phyloP scores from a whole-genome alignment of 2,797 vertebrate species.

The Sebastiscus albofasciatus region DNA sequence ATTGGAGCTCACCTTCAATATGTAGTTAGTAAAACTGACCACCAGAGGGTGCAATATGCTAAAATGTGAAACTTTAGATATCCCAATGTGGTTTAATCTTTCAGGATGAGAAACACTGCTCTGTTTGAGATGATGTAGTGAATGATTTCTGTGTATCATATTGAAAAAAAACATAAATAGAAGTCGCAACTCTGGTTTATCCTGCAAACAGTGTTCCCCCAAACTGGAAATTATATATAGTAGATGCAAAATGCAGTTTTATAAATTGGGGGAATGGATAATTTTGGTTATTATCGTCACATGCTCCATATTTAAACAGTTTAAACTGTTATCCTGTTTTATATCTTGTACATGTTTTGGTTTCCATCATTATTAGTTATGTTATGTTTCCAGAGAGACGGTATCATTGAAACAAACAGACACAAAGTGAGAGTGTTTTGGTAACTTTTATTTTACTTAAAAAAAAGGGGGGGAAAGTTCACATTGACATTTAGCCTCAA shows the following conservation, averaged over 20 bases:
- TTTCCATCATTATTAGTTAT: background rate
- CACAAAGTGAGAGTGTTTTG: constrained; percentile 62
- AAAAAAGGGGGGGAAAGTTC: constrained; percentile 73
- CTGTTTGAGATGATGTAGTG: background rate
- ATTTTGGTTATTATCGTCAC: background rate
- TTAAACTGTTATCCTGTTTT: background rate
- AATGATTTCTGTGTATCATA: background rate
- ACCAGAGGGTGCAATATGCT: background rate
- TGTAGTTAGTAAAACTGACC: background rate
- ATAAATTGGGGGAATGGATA: background rate
- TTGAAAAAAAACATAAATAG: background rate
- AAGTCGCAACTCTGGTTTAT: background rate
- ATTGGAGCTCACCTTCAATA: background rate
- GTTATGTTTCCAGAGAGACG: background rate
- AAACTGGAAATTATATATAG: background rate
- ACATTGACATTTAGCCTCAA: constrained; percentile 84
- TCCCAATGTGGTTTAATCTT: background rate
- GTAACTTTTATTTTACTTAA: constrained; percentile 84
- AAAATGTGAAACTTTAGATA: background rate
- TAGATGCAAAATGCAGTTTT: background rate
- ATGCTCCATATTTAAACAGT: background rate
- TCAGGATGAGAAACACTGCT: background rate
- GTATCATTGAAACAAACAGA: background rate
- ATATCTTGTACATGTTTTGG: background rate
- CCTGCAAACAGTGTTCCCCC: background rate